These are phyloP conservation scores for Chaetodon auriga DNA, from an alignment of 2,113 vertebrate genomes.

Conservation along the genomic window DNA sequence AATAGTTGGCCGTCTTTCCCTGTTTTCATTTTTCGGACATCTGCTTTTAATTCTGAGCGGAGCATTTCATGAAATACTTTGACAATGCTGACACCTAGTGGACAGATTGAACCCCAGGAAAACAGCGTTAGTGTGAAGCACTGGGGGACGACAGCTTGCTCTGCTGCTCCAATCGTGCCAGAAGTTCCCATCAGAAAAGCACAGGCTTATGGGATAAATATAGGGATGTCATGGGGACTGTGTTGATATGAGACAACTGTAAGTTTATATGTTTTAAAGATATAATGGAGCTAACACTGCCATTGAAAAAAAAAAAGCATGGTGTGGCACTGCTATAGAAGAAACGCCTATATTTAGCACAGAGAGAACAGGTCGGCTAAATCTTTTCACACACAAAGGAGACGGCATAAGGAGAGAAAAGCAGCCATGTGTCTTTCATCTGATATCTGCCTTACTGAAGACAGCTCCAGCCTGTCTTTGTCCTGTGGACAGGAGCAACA, in stretches of 20 bases:
- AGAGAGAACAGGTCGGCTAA: background rate
- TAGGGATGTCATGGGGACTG: background rate
- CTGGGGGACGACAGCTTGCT: background rate
- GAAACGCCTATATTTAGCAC: background rate
- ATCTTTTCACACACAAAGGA: background rate
- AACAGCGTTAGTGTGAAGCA: no score
- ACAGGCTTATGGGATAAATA: background rate
- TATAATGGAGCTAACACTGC: background rate
- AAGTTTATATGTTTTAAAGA: background rate
- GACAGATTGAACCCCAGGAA: rapidly evolving
- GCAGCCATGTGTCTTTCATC: background rate
- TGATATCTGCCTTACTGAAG: background rate
- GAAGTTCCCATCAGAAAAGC: background rate
- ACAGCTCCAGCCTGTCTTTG: no score
- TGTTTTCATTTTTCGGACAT: constrained; percentile 47
- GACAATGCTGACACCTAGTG: constrained; percentile 69
- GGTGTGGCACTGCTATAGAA: background rate
- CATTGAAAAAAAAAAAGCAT: background rate
- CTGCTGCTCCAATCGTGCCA: background rate
- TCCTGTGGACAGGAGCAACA: no score
- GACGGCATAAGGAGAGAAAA: background rate
- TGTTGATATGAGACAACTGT: no score
- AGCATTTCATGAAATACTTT: background rate
- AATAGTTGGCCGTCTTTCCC: constrained; percentile 15
- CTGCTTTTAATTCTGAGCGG: constrained; percentile 54